Base-by-base conservation (phyloP, 2,797 vertebrate species). In the Sebastes cheni region DNA sequence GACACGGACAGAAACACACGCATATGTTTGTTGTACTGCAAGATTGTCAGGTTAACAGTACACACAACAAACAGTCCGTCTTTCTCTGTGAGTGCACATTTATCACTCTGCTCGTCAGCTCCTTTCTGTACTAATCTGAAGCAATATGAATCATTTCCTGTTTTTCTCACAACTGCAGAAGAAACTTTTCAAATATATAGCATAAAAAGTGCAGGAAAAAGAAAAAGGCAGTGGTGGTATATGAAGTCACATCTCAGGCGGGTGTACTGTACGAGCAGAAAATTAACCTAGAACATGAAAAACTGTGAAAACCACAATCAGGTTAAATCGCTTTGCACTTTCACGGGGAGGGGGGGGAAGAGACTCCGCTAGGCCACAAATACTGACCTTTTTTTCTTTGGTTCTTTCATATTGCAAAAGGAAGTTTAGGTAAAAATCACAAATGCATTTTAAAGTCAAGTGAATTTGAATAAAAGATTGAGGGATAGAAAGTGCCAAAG, bases 281-380 rank as follows among this genome's bases (percentile, higher is more conserved):
- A 86, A 79, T 83, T 22, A 88, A 88, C 78, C 58, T 66, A 81
- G 85, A 89, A 85, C 88, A 85, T 60, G 67, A 78, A 86, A 91
- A 91, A 79, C 88, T 91, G 86, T 91, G 82, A 90, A 92, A 93
- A 90, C 92, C 91, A 92, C 92, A 94, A 88, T 80, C 77, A 84
- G 89, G 90, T 93, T 89, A 81, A 85, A 84, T 77, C 16, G 34
- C 74, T 90, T 82, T 78, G 69, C 72, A 75, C 42, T 77, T 87
- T 88, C 50, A 75, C 54, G 64, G 39, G 65, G 64, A 34, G 65
- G 42, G 23, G 32, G 67, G 79, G 12, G 32, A 0, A 18, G 6
- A 67, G 22, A 59, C 69, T 9, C 27, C 52, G 72, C 25, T 5
- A 70, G 65, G 46, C 82, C 73, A 39, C 75, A 86, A 68, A 83